These are phyloP conservation scores for Blastomussa wellsi DNA, from an alignment of 92 coral and sea anemone species.

Conservation along the genomic window DNA sequence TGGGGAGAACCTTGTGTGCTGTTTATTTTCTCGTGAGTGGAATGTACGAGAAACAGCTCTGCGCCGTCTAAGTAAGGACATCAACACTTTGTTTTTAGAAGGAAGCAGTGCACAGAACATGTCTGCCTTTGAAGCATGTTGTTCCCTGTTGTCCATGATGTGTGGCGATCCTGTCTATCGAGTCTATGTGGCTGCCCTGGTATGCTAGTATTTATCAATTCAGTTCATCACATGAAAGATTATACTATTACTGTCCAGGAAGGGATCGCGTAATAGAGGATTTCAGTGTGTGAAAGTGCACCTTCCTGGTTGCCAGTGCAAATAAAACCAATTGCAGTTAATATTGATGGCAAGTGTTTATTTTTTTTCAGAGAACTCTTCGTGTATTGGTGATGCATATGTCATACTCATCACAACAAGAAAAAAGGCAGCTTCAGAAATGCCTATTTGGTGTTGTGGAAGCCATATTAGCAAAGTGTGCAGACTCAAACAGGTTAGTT, in stretches of 20 bases:
- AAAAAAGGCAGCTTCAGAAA: constrained; percentile 72
- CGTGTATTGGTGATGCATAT: constrained; percentile 87
- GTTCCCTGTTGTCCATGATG: constrained; percentile 89
- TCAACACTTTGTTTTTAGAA: constrained; percentile 34
- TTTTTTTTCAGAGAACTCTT: constrained; percentile 71
- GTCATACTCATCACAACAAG: constrained; percentile 64
- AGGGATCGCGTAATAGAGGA: too few relatives aligned
- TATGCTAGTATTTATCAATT: constrained; percentile 2
- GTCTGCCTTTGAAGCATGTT: constrained; percentile 73
- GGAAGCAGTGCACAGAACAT: constrained; percentile 52
- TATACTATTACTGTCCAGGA: too few relatives aligned
- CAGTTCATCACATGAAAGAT: not conserved
- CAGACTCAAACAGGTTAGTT: constrained; percentile 89
- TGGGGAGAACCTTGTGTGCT: constrained; percentile 89
- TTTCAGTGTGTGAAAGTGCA: too few relatives aligned
- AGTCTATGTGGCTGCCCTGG: constrained; percentile 94
- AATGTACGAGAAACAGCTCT: constrained; percentile 89
- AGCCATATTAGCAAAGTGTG: constrained; percentile 89
- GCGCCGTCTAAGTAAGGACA: constrained; percentile 87
- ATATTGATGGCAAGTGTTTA: not conserved
- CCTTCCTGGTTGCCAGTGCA: too few relatives aligned
- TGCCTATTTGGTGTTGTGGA: constrained; percentile 83
- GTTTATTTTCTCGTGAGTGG: constrained; percentile 96
- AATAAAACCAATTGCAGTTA: too few relatives aligned
- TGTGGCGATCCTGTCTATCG: constrained; percentile 97